Evolutionary conservation across 2,888 invertebrate genomes (phyloP), one percentile per base, ranked within the genome.

Genomic region (Brenthis ino): DNA sequence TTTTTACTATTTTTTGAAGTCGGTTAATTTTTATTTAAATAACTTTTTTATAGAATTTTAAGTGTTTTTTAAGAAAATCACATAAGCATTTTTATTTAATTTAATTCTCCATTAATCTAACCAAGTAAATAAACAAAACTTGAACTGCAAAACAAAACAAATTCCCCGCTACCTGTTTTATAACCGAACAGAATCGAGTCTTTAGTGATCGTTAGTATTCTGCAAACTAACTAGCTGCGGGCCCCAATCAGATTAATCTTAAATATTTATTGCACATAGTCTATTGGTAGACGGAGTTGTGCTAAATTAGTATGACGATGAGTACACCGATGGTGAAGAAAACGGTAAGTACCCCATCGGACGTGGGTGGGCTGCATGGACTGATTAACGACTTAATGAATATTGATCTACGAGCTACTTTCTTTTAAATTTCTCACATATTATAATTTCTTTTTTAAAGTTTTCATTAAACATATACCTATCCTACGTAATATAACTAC

Each of bases 251-350:
- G 91, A 91, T 91, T 89, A 89, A 91, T 91, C 89, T 91, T 89
- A 91, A 92, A 92, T 93, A 93, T 92, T 93, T 92, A 93, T 92
- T 93, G 89, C 89, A 85, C 89, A 91, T 84, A 85, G 85, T 83
- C 83, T 81, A 85, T 85, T 87, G 86, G 88, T 83, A 88, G 84
- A 83, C 83, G 82, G 83, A 84, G 85, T 78, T 85, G 80, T 77
- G 82, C 76, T 85, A 86, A 91, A 93, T 93, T 93, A 91, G 93
- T 91, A 92, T 93, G 87, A 89, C 82, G 88, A 91, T 91, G 87
- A 85, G 79, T 82, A 79, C 85, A 78, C 87, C 82, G 91, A 91
- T 92, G 91, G 87, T 88, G 86, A 86, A 83, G 87, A 86, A 85
- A 90, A 89, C 86, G 84, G 86, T 84, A 80, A 82, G 79, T 81